Evolutionary conservation across 2,888 invertebrate species (phyloP).

Genomic region (Agriopis aurantiaria): DNA sequence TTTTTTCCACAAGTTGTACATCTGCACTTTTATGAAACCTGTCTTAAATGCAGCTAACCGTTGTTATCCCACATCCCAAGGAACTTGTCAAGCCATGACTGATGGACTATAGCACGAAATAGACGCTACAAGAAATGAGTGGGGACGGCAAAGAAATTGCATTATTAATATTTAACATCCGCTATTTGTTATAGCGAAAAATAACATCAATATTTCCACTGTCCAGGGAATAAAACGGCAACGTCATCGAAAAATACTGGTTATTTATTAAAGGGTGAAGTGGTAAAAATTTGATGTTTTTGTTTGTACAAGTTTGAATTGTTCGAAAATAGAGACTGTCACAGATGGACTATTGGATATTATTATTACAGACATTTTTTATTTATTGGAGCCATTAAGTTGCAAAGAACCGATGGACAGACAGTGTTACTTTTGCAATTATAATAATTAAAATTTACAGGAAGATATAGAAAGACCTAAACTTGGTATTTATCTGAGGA

Average conservation of each 20-base stretch:
- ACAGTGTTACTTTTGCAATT: too few relatives aligned
- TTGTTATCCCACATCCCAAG: slow-evolving; percentile 33
- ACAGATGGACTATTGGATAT: background rate
- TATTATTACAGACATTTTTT: too few relatives aligned
- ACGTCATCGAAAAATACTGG: slow-evolving; percentile 18
- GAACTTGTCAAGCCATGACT: slow-evolving; percentile 57
- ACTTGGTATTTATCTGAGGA: too few relatives aligned
- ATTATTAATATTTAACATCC: slow-evolving; percentile 66
- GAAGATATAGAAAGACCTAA: too few relatives aligned
- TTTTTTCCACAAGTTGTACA: background rate
- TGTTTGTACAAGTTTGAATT: background rate
- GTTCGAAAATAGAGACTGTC: background rate
- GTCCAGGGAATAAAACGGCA: slow-evolving; percentile 9
- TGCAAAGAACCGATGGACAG: too few relatives aligned
- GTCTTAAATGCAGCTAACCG: slow-evolving; percentile 12
- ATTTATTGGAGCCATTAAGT: too few relatives aligned
- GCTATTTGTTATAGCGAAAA: slow-evolving; percentile 51
- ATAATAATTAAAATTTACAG: too few relatives aligned
- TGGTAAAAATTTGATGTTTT: background rate
- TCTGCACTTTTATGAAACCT: background rate
- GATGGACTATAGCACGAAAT: slow-evolving; percentile 44
- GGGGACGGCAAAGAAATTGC: slow-evolving; percentile 49
- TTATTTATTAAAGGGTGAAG: slow-evolving; percentile 13
- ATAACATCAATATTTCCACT: slow-evolving; percentile 23
- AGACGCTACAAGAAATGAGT: slow-evolving; percentile 28